Evolutionary conservation across 2,113 vertebrate genomes (phyloP).

Genomic region (Thryonomys swinderianus): DNA sequence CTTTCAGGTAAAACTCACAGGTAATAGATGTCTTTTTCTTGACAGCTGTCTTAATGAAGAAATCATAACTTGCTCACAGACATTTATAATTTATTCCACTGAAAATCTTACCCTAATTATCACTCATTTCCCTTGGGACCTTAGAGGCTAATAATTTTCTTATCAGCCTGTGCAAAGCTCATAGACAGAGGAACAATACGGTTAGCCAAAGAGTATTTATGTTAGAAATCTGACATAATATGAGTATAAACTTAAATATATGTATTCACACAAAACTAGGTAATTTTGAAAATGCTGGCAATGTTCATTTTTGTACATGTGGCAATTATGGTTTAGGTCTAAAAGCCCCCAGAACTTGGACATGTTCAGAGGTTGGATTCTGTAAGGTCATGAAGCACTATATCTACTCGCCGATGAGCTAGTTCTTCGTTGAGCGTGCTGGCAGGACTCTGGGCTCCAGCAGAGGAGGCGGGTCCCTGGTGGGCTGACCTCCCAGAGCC

Average conservation of each 20-base stretch:
- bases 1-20: not conserved
- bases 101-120: conserved; percentile 30
- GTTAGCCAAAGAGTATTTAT: not conserved
- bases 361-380: not conserved
- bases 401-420: not conserved
- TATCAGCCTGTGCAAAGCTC: not conserved
- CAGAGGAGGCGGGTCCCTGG: not conserved
- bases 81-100: conserved; percentile 26
- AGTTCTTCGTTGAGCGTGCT: not conserved
- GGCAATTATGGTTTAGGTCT: not conserved
- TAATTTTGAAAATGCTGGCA: conserved; percentile 9
- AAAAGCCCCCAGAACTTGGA: not conserved
- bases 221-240: conserved; percentile 43
- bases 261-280: not conserved
- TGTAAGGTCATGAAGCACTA: not conserved
- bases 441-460: not conserved
- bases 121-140: conserved; percentile 36
- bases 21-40: conserved; percentile 2
- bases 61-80: conserved; percentile 29
- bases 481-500: not conserved
- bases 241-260: conserved; percentile 18
- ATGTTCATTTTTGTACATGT: not conserved
- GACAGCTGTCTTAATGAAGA: not conserved
- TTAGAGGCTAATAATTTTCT: conserved; percentile 46
- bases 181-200: conserved; percentile 35